A percentile compares a stretch with the other conserved stretches of the same genome.
phyloP scores from a whole-genome alignment of 2,797 vertebrate species.

The Sarcophilus harrisii region DNA sequence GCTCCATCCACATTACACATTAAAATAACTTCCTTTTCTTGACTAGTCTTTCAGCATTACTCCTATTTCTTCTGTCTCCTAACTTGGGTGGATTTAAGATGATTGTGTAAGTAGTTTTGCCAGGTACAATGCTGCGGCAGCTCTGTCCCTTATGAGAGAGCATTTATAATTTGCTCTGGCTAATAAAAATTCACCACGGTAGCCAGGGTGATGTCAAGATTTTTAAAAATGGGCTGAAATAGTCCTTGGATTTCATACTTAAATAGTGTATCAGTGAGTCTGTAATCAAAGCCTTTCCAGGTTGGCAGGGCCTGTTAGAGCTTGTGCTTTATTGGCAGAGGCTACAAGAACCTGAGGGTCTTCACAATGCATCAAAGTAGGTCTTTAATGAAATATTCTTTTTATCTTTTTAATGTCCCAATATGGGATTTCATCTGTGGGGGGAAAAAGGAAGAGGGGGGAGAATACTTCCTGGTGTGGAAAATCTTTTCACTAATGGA shows the following conservation, averaged over 20 bases:
- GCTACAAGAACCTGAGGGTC: neutral
- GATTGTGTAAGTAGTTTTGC: neutral
- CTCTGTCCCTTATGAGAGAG: neutral
- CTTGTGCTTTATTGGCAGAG: neutral
- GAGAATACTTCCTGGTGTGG: neutral
- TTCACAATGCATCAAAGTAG: neutral
- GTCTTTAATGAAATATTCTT: neutral
- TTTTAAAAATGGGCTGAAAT: neutral
- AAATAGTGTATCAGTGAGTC: neutral
- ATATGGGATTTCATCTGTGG: neutral
- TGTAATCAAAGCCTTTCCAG: neutral
- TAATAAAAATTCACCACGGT: neutral
- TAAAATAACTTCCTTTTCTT: slow-evolving; percentile 12
- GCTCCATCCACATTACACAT: neutral
- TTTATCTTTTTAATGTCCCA: neutral
- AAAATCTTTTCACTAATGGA: neutral
- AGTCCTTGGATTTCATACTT: neutral
- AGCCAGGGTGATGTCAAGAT: neutral
- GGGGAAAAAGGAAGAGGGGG: too few species aligned
- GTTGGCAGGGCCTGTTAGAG: neutral
- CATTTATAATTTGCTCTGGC: neutral
- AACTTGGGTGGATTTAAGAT: neutral
- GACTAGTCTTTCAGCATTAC: slow-evolving; percentile 21
- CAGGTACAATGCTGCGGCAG: neutral
- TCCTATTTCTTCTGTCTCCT: neutral